Percentiles rank a stretch among this genome's conserved stretches.
Evolutionary conservation across 1,140 invertebrate genomes (phyloP).

Genomic region (Caenorhabditis remanei): DNA sequence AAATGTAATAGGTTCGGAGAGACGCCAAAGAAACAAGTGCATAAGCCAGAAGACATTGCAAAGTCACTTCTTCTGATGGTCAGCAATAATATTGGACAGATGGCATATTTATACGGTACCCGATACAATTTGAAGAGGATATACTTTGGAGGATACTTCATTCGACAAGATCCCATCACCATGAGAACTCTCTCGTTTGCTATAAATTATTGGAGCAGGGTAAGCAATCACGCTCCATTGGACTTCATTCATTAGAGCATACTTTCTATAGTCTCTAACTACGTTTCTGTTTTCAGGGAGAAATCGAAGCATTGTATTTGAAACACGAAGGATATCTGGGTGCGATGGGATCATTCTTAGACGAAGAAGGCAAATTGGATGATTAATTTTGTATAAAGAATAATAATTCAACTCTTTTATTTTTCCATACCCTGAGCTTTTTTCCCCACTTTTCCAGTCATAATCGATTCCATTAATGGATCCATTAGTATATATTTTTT

Average conservation of each 20-base stretch:
- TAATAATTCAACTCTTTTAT: not conserved
- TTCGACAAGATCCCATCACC: slow-evolving; percentile 63
- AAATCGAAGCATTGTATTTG: slow-evolving; percentile 60
- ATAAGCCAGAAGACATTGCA: slow-evolving; percentile 58
- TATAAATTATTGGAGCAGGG: slow-evolving; percentile 65
- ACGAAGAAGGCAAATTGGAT: slow-evolving; percentile 53
- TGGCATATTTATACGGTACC: slow-evolving; percentile 62
- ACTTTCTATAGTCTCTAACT: not conserved
- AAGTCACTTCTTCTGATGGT: slow-evolving; percentile 65
- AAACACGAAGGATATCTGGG: slow-evolving; percentile 65
- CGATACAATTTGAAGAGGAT: slow-evolving; percentile 63
- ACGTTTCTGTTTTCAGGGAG: slow-evolving; percentile 52
- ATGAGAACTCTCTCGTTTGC: slow-evolving; percentile 65
- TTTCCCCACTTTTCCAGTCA: not conserved
- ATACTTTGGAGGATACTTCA: slow-evolving; percentile 66
- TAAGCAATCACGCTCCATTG: not conserved
- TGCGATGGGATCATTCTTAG: slow-evolving; percentile 62
- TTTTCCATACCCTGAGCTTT: slow-evolving; percentile 2
- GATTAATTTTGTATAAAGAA: not conserved
- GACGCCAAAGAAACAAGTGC: not conserved
- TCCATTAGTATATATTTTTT: not conserved
- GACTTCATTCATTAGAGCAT: not conserved
- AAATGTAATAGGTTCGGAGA: slow-evolving; percentile 53
- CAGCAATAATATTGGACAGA: slow-evolving; percentile 64
- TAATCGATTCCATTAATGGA: not conserved